These are phyloP conservation scores for Chromobotia macracanthus DNA, from an alignment of 2,797 vertebrate species.

Conservation along the genomic window DNA sequence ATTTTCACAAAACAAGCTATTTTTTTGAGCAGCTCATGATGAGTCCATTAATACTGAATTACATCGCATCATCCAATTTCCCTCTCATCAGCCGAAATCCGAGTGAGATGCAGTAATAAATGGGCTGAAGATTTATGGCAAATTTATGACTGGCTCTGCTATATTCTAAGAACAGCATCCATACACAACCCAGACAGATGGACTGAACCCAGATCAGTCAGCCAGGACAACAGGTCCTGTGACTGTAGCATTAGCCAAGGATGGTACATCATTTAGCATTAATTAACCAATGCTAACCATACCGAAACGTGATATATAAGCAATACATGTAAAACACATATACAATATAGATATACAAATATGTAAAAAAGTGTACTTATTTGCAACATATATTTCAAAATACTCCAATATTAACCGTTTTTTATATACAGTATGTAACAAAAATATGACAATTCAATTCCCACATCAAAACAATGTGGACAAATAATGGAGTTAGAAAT, in stretches of 20 bases:
- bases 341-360: too few relatives aligned
- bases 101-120: slow-evolving; percentile 1
- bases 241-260: slow-evolving; percentile 6
- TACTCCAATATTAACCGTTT: too few relatives aligned
- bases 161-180: slow-evolving; percentile 7
- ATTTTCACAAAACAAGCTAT: too few relatives aligned
- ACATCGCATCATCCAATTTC: slow-evolving; percentile 73
- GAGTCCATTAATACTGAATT: slow-evolving; percentile 73
- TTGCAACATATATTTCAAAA: background rate
- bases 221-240: slow-evolving; percentile 9
- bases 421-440: too few relatives aligned
- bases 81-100: slow-evolving; percentile 50
- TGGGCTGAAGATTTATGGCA: background rate
- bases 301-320: too few relatives aligned
- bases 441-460: too few relatives aligned
- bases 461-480: too few relatives aligned
- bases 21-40: slow-evolving; percentile 54
- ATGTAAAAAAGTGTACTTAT: too few relatives aligned
- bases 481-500: too few relatives aligned
- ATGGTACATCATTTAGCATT: slow-evolving; percentile 1
- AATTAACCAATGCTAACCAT: background rate
- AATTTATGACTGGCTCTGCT: slow-evolving; percentile 15
- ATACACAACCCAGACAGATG: background rate
- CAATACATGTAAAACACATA: too few relatives aligned
- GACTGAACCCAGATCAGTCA: background rate